Conservation (phyloP, 2,113 vertebrate genomes). For the Apistogramma diplotaenia region DNA sequence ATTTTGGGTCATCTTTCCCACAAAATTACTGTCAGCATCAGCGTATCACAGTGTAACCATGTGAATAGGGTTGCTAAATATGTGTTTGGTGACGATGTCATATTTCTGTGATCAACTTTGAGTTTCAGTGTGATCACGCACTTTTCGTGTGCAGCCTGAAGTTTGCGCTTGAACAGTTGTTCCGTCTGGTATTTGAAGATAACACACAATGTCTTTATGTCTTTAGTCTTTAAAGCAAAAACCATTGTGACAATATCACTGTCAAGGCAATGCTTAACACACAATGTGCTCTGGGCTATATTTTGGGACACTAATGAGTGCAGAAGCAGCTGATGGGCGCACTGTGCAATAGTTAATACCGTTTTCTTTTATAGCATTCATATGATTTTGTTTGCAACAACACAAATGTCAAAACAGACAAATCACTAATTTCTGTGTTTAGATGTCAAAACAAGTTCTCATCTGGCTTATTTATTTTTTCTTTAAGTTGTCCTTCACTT, state of each 20-base stretch:
- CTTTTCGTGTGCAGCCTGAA: not conserved
- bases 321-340: not conserved
- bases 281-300: not conserved
- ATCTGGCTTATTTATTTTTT: slow-evolving; percentile 59
- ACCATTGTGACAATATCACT: not conserved
- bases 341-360: slow-evolving; percentile 18
- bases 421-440: not conserved
- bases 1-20: slow-evolving; percentile 9
- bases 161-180: slow-evolving; percentile 2
- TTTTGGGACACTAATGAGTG: not conserved
- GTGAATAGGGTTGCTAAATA: not conserved
- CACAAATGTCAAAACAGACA: not conserved
- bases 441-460: slow-evolving; percentile 2
- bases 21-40: slow-evolving; percentile 2
- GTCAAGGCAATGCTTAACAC: not conserved
- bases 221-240: not conserved
- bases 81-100: slow-evolving; percentile 6
- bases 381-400: not conserved
- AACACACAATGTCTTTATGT: not conserved
- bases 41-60: not conserved
- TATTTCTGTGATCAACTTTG: not conserved
- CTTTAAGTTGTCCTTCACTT: slow-evolving; percentile 14
- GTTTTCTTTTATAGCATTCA: not conserved
- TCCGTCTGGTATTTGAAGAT: not conserved
- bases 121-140: slow-evolving; percentile 14